Conservation (phyloP, 1,140 invertebrate genomes). For the Leguminivora glycinivorella region DNA sequence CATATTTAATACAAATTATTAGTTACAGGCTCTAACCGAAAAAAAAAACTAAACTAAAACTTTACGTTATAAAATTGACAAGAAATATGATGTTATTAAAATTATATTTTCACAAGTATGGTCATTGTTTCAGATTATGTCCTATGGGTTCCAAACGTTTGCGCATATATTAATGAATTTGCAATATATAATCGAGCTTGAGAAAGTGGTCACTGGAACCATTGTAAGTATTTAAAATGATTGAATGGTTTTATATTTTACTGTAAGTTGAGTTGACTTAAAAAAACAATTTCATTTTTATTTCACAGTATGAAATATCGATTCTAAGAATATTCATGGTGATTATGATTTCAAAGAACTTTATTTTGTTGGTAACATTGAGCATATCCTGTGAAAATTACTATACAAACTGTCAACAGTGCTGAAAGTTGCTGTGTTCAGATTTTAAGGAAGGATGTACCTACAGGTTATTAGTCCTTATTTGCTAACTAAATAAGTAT, state of each 20-base stretch:
- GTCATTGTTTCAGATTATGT: background rate
- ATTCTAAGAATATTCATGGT: background rate
- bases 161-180: background rate
- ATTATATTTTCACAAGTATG: background rate
- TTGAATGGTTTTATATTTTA: background rate
- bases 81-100: too few species aligned
- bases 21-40: too few species aligned
- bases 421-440: background rate
- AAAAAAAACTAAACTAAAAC: too few species aligned
- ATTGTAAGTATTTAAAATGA: background rate
- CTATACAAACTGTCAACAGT: background rate
- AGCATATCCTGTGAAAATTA: conserved; percentile 18
- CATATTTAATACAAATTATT: too few species aligned
- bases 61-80: too few species aligned
- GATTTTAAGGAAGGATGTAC: background rate
- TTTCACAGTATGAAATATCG: background rate
- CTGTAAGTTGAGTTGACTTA: background rate
- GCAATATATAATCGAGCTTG: background rate
- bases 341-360: background rate
- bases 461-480: too few species aligned
- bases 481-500: too few species aligned
- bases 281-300: background rate
- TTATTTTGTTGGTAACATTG: background rate
- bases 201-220: background rate
- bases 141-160: background rate